Conservation (phyloP, 2,888 invertebrate species). For the Carpatolechia fugitivella region DNA sequence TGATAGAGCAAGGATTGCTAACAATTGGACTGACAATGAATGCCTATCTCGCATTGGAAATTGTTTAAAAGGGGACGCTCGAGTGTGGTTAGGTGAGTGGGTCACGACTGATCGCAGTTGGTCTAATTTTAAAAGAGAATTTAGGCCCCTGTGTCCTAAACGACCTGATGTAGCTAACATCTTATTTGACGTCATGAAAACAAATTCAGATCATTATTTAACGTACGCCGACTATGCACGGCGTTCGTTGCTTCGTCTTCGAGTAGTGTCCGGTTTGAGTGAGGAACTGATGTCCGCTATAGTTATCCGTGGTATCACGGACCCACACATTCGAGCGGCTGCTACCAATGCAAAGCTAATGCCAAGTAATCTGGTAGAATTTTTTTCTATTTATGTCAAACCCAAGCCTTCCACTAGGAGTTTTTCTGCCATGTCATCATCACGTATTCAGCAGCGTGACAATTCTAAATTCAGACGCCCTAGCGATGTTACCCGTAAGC, state of each 20-base stretch:
- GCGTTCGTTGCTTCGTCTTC: slow-evolving; percentile 1
- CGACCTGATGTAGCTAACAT: too few relatives aligned
- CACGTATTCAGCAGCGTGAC: background rate
- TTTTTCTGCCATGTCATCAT: background rate
- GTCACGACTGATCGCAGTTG: slow-evolving; percentile 13
- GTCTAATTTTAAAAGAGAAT: background rate
- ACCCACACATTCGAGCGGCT: background rate
- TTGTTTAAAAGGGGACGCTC: slow-evolving; percentile 14
- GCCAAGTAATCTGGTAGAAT: background rate
- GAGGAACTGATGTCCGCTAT: background rate
- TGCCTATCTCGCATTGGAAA: slow-evolving; percentile 10
- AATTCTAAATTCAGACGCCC: background rate
- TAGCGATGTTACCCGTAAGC: background rate
- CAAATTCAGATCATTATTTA: too few relatives aligned
- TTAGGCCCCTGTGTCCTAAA: background rate
- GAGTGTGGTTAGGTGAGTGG: slow-evolving; percentile 11
- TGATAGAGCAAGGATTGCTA: slow-evolving; percentile 25
- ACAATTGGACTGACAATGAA: slow-evolving; percentile 12
- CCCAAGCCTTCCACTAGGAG: background rate
- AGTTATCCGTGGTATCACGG: background rate
- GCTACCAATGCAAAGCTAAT: background rate
- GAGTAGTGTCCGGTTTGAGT: background rate
- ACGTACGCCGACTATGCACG: background rate
- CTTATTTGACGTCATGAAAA: too few relatives aligned
- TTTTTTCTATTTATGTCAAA: slow-evolving; percentile 1